These are phyloP conservation scores for Eurytemora carolleeae DNA, from an alignment of 1,140 invertebrate species.

Conservation along the genomic window DNA sequence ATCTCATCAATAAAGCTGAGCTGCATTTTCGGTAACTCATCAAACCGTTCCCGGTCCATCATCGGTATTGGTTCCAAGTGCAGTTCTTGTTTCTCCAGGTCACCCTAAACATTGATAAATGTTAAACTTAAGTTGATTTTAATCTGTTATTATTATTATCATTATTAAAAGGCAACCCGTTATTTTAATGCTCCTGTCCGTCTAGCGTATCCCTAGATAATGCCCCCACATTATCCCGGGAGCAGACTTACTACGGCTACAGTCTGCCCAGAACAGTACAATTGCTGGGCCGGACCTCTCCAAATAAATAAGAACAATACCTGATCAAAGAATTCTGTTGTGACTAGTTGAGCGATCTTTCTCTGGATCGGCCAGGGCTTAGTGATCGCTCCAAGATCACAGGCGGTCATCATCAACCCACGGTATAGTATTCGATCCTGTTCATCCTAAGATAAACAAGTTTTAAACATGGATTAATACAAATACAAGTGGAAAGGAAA, in stretches of 20 bases:
- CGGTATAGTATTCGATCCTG: constrained; percentile 55
- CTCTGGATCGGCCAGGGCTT: constrained; percentile 90
- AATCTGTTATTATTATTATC: neutral
- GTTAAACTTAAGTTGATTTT: neutral
- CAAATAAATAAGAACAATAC: neutral
- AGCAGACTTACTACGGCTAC: no score
- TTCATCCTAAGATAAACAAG: constrained; percentile 44
- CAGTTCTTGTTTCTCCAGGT: constrained; percentile 63
- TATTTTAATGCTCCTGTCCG: neutral
- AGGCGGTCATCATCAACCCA: constrained; percentile 90
- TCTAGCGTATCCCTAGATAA: no score
- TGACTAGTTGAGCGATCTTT: constrained; percentile 67
- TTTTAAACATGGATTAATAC: constrained; percentile 37
- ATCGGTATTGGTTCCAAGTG: constrained; percentile 73
- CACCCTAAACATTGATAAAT: constrained; percentile 34
- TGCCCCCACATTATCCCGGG: no score
- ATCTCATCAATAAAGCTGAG: constrained; percentile 89
- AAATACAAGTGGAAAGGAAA: no score
- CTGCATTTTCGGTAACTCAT: constrained; percentile 85
- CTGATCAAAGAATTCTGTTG: constrained; percentile 86
- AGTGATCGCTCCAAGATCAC: constrained; percentile 82
- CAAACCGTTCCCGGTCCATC: constrained; percentile 89
- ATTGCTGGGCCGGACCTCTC: no score
- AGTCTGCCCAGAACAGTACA: no score
- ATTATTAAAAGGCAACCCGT: neutral